phyloP scores from a whole-genome alignment of 1,140 invertebrate species.

The Panagrolaimus sp. region DNA sequence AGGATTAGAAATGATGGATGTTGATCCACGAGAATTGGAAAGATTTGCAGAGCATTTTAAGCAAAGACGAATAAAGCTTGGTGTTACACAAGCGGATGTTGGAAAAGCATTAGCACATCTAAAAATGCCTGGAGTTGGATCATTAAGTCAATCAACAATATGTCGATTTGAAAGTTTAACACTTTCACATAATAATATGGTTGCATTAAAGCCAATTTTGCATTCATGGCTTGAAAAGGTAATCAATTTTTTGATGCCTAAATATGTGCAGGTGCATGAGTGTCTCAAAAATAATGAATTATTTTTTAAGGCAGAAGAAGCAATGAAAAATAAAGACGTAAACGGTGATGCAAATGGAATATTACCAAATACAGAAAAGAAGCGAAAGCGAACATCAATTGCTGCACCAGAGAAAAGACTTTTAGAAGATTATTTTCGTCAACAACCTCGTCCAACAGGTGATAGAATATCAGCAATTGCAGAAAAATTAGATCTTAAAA shows the following conservation, averaged over 20 bases:
- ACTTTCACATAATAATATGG: conserved; percentile 99
- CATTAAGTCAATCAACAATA: conserved; percentile 94
- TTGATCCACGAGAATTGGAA: conserved; percentile 91
- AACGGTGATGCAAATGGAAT: conserved; percentile 49
- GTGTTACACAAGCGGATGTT: conserved; percentile 97
- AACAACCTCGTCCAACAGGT: conserved; percentile 92
- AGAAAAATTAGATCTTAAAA: conserved; percentile 97
- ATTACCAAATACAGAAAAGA: conserved; percentile 75
- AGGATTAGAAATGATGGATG: conserved; percentile 59
- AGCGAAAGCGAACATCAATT: conserved; percentile 95
- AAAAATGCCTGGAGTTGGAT: conserved; percentile 93
- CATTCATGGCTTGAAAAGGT: conserved; percentile 98
- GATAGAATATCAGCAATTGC: conserved; percentile 99
- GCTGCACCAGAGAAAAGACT: conserved; percentile 96
- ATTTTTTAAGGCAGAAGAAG: conserved; percentile 49
- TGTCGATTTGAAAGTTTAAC: conserved; percentile 93
- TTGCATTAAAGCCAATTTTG: conserved; percentile 96
- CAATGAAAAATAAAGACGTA: conserved; percentile 54
- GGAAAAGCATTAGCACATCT: conserved; percentile 94
- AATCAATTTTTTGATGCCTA: conserved; percentile 54
- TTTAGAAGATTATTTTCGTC: conserved; percentile 94
- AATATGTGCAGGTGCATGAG: no score
- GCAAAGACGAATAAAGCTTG: conserved; percentile 89
- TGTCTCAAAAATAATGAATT: not conserved
- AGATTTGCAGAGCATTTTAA: conserved; percentile 98